Evolutionary conservation across 2,113 vertebrate species (phyloP).

Genomic region (Mormyrus lacerda): DNA sequence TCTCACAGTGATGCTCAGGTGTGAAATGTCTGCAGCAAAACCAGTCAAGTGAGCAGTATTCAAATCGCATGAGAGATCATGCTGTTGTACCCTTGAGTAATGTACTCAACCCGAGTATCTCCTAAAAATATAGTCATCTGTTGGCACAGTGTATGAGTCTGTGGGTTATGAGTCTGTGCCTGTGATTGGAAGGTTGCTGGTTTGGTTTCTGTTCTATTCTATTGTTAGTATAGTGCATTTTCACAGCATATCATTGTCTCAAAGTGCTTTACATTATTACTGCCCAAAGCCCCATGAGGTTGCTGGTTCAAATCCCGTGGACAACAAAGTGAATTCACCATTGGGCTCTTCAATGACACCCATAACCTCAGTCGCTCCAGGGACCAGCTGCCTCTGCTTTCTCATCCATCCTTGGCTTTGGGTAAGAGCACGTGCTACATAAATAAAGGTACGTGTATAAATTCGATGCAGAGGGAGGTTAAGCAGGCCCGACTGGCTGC

Average conservation of each 20-base stretch:
- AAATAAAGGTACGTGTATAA: background rate
- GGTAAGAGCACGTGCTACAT: background rate
- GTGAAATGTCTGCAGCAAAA: background rate
- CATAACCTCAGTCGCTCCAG: background rate
- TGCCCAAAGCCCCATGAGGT: background rate
- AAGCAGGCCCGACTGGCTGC: background rate
- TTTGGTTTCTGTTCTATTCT: background rate
- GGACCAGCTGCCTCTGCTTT: background rate
- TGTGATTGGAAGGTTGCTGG: background rate
- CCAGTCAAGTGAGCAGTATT: background rate
- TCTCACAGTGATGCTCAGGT: background rate
- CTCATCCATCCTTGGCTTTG: background rate
- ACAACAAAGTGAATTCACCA: background rate
- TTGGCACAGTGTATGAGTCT: background rate
- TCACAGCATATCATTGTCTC: no score
- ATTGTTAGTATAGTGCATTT: no score
- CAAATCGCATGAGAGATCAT: background rate
- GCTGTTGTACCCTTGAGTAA: background rate
- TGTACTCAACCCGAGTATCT: background rate
- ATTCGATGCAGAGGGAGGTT: background rate
- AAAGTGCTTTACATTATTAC: no score
- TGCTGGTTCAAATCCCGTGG: background rate
- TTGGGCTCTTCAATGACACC: background rate
- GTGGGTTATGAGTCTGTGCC: background rate
- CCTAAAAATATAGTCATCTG: background rate